Base-by-base conservation (phyloP, 2,113 vertebrate species). In the Chloebia gouldiae region DNA sequence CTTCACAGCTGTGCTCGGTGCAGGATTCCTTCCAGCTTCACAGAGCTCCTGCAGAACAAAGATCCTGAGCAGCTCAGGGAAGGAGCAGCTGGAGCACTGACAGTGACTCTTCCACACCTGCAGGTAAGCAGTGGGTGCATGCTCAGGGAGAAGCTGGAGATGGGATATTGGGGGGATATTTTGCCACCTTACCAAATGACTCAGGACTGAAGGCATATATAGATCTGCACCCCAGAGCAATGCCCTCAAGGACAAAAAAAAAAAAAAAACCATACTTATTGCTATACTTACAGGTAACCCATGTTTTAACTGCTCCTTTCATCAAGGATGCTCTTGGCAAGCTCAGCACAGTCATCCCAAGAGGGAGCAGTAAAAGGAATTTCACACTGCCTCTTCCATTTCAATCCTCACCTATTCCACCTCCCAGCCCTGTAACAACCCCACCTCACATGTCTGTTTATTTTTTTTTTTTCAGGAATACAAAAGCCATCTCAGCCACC, bases 121-220 rank as follows among this genome's bases (percentile, higher is more conserved):
- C 83, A 21, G 51, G 39, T 0, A 12, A 45, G 49, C 2, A 2
- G 31, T 5, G 42, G 57, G 66, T 8, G 39, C 56, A 5, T 14
- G 45, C 17, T 27, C 10, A 30, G 50, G 79, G 75, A 7, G 5
- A 37, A 23, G 47, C 57, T 39, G 63, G 57, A 1, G 0, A 7
- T 0, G 24, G 72, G 64, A 11, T 11, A 40, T 25, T 0, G 11
- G 0, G n/a, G 33, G 53, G 33, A 39, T 37, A 20, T 7, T 13
- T 33, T 51, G 40, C 18, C 22, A 44, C 71, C n/a, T 49, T 44
- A 56, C 20, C 10, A 47, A 76, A 17, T 2, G 4, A 63, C 70
- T 72, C 15, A 5, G 50, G 37, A 45, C 20, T 50, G 39, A 68
- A 82, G 40, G 28, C 3, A 28, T 12, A 28, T 12, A 3, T 0